phyloP scores from a whole-genome alignment of 2,113 vertebrate genomes.

The Bubo scandiacus region DNA sequence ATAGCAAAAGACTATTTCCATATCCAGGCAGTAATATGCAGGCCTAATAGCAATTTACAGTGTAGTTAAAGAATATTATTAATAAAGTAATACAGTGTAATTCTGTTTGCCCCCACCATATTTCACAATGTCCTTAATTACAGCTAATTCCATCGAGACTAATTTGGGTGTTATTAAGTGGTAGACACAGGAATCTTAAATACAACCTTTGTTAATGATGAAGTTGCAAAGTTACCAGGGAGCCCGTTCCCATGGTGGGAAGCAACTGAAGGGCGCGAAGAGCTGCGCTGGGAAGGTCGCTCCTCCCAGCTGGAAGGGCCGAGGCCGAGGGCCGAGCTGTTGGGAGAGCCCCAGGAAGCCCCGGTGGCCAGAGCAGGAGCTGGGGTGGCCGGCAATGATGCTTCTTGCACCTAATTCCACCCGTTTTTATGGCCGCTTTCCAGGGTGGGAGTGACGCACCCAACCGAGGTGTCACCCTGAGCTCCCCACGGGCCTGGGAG shows the following conservation, averaged over 20 bases:
- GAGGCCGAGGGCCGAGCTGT: neutral
- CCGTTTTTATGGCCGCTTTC: accelerated
- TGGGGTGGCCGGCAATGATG: neutral
- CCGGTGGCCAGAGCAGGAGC: neutral
- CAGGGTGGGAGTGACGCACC: neutral
- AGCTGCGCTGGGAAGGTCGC: neutral
- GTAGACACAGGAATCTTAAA: conserved; percentile 74
- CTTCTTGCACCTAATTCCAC: neutral
- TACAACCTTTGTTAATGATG: conserved; percentile 65
- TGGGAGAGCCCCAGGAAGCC: neutral
- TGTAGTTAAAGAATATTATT: conserved; percentile 83
- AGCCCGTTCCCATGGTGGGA: neutral
- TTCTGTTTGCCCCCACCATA: conserved; percentile 73
- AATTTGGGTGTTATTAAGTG: conserved; percentile 76
- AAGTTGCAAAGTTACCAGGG: conserved; percentile 61
- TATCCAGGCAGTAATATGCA: conserved; percentile 76
- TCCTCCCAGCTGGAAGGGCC: neutral
- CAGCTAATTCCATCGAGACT: conserved; percentile 77
- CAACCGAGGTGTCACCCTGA: accelerated
- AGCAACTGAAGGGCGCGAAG: neutral
- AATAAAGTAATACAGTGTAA: conserved; percentile 79
- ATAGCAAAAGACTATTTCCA: conserved; percentile 82
- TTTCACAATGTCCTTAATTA: conserved; percentile 82
- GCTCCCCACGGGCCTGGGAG: no score
- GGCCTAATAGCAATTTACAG: conserved; percentile 81